Evolutionary conservation across 2,797 vertebrate genomes (phyloP).

Genomic region (Uromys caudimaculatus): DNA sequence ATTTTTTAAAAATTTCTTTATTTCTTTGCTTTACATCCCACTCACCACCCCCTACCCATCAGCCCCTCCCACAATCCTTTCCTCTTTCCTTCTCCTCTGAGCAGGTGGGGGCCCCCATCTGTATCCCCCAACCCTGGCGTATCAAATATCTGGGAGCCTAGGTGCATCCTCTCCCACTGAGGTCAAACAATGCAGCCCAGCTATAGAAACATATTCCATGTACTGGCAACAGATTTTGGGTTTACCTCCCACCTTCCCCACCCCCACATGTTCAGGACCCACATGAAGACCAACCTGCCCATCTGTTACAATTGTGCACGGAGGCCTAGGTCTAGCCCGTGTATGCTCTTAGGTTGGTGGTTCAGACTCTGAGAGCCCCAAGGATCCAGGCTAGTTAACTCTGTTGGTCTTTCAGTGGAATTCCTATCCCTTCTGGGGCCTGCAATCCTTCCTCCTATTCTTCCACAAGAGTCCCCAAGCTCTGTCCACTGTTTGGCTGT

Average conservation of each 20-base stretch:
- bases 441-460: not conserved
- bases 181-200: not conserved
- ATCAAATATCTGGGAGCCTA: not conserved
- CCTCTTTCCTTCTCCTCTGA: not conserved
- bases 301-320: not conserved
- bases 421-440: not conserved
- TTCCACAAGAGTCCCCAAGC: not conserved
- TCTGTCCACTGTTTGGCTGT: not conserved
- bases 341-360: not conserved
- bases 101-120: rapidly evolving
- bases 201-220: not conserved
- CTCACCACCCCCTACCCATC: not conserved
- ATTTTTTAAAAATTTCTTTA: not conserved
- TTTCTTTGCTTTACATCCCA: not conserved
- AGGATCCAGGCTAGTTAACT: not conserved
- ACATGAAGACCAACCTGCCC: not conserved
- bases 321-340: not conserved
- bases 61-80: not conserved
- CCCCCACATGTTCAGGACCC: not conserved
- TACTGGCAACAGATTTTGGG: not conserved
- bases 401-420: not conserved
- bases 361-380: not conserved
- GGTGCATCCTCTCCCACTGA: not conserved
- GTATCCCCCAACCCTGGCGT: not conserved
- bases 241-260: rapidly evolving